Percentiles rank a stretch among this genome's conserved stretches.
Conservation (phyloP, 2,113 vertebrate genomes). For the Hypanus sabinus region DNA sequence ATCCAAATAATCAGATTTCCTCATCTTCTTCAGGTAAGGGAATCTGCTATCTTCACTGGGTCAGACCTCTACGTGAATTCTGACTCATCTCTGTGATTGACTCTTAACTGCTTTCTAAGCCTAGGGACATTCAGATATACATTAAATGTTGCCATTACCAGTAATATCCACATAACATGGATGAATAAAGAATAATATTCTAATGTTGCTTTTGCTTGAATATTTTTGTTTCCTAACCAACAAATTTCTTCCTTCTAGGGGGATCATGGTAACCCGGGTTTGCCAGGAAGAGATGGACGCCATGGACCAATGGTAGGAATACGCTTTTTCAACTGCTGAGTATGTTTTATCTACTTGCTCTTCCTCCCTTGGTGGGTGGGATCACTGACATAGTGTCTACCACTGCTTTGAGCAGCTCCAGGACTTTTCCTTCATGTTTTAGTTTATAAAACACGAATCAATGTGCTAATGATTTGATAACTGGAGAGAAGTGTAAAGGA, state of each 20-base stretch:
- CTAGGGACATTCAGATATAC: too few relatives aligned
- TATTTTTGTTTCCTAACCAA: background rate
- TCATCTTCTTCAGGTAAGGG: too few relatives aligned
- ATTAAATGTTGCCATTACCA: too few relatives aligned
- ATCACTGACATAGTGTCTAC: background rate
- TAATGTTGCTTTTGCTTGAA: background rate
- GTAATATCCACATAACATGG: too few relatives aligned
- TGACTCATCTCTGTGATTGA: too few relatives aligned
- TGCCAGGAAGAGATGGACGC: slow-evolving; percentile 39
- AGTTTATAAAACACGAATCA: background rate
- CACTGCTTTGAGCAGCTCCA: background rate
- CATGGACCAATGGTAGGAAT: slow-evolving; percentile 36
- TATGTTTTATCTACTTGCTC: background rate
- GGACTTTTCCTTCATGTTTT: background rate
- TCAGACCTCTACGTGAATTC: too few relatives aligned
- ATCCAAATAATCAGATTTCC: too few relatives aligned
- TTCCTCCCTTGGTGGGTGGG: background rate
- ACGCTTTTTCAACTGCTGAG: background rate
- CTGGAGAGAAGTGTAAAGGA: background rate
- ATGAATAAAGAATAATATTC: too few relatives aligned
- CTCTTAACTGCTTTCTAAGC: too few relatives aligned
- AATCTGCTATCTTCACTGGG: too few relatives aligned
- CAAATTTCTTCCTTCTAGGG: background rate
- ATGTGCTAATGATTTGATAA: background rate
- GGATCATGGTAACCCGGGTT: slow-evolving; percentile 37